phyloP scores from a whole-genome alignment of 2,113 vertebrate species.

The Aegotheles bennettii region DNA sequence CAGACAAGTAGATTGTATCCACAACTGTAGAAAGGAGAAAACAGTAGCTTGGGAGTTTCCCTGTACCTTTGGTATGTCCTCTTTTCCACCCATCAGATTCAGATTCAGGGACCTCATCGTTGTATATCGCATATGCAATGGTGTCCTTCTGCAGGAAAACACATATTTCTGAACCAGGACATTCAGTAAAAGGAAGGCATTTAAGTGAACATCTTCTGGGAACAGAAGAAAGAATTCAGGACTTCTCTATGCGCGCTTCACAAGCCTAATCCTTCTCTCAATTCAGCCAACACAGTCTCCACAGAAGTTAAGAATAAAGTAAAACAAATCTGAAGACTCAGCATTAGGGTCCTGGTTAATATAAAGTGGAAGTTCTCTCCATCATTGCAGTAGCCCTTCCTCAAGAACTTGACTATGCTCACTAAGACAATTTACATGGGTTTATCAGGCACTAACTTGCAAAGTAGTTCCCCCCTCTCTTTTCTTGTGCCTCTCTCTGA shows the following conservation, averaged over 20 bases:
- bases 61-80: constrained; percentile 91
- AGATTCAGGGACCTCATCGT: constrained; percentile 79
- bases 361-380: not conserved
- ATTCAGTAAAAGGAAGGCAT: not conserved
- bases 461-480: not conserved
- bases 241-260: not conserved
- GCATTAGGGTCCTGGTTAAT: not conserved
- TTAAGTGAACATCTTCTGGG: not conserved
- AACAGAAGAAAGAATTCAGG: not conserved
- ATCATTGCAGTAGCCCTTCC: not conserved
- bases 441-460: not conserved
- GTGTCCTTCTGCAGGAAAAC: constrained; percentile 67
- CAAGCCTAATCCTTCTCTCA: not conserved
- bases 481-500: not conserved
- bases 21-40: not conserved
- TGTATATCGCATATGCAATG: constrained; percentile 84
- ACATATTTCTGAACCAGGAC: constrained; percentile 6
- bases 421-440: not conserved
- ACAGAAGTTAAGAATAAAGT: not conserved
- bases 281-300: not conserved
- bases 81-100: constrained; percentile 61
- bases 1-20: not conserved
- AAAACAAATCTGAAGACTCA: not conserved
- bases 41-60: not conserved
- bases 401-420: not conserved